phyloP scores from a whole-genome alignment of 1,140 invertebrate species.

The Hormaphis cornu region DNA sequence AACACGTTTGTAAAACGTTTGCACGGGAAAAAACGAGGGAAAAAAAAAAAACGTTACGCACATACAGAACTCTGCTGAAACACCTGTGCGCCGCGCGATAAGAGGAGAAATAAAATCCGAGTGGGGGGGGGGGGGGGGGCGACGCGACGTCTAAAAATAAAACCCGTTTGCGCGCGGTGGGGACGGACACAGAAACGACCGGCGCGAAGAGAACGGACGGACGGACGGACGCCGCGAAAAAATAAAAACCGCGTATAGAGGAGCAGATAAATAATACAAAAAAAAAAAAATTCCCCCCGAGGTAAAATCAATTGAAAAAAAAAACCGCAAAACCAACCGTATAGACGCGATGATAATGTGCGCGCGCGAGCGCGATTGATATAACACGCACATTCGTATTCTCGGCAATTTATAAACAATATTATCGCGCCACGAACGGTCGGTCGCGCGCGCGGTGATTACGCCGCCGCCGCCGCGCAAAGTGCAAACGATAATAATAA shows the following conservation, averaged over 20 bases:
- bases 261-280: neutral
- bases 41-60: too few relatives aligned
- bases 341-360: too few relatives aligned
- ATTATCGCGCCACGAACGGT: too few relatives aligned
- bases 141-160: conserved; percentile 22
- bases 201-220: neutral
- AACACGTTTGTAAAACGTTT: too few relatives aligned
- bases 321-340: neutral
- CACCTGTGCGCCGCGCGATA: neutral
- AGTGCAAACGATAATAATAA: too few relatives aligned
- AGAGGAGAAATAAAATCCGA: neutral
- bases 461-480: too few relatives aligned
- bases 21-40: too few relatives aligned
- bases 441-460: too few relatives aligned
- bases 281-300: neutral
- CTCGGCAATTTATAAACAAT: too few relatives aligned
- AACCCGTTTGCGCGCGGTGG: conserved; percentile 14
- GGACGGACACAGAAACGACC: neutral
- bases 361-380: too few relatives aligned
- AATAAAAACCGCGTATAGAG: neutral
- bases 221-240: neutral
- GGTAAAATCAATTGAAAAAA: neutral
- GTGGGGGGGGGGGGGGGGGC: neutral
- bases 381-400: too few relatives aligned
- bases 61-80: too few relatives aligned